These are phyloP conservation scores for Mus musculus DNA, from an alignment of 2,113 vertebrate genomes.

Conservation along the genomic window GRCm39 chr5:53062001-53062500, in stretches of 20 bases:
- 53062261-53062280: accelerated
- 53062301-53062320: background rate
- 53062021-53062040: background rate
- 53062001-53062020: background rate
- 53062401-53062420: background rate
- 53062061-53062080: accelerated
- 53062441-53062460: background rate
- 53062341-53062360: background rate
- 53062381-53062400: background rate
- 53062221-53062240: background rate
- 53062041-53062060: accelerated
- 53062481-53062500: background rate
- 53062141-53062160: background rate
- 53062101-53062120: background rate
- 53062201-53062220: background rate
- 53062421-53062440: background rate
- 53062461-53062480: too few species aligned
- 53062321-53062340: background rate
- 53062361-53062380: background rate
- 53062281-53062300: background rate
- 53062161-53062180: accelerated
- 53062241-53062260: background rate
- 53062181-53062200: background rate
- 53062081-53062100: accelerated
- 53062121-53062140: background rate